Evolutionary conservation across 2,113 vertebrate species (phyloP), one percentile per base, ranked within the genome.

Genomic region (Albula glossodonta): DNA sequence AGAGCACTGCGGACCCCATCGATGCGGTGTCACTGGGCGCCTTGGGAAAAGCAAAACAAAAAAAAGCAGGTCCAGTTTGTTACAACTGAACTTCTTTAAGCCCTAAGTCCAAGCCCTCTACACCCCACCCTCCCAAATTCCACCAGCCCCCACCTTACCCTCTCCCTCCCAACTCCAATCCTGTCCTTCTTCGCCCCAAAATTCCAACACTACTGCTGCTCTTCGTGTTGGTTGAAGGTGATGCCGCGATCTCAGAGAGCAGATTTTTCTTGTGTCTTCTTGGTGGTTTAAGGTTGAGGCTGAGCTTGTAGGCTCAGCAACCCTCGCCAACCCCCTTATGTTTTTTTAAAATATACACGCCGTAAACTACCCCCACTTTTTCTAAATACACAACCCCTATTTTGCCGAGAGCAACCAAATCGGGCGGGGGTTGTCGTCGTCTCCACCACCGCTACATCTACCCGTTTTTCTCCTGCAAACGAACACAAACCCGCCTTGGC

Each of bases 401-500:
- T 93, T 93, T 93, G 96, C 94, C 94, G 93, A 95, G 80, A 86
- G 48, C 50, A 86, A 94, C 91, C 91, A 91, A 92, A 91, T 94
- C 89, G 94, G 95, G 93, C 15, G 19, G 86, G 87, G 82, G 83
- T 83, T 89, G 84, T 88, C 88, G 84, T 92, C 82, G 88, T 92
- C 87, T 92, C 95, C 95, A 93, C 95, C 95, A 93, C 91, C 90
- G 94, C 95, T 96, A 95, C 94, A 95, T 96, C 96, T 96, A 97
- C 96, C 96, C 96, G 96, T 94, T 94, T 41, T 91, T 89, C 89
- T 91, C 93, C 94, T 94, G 94, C 93, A 94, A 95, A 94, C 93
- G 87, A 95, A 94, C 94, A 95, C 90, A 91, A 94, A 97, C 96
- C 95, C 89, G 96, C 90, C 92, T 92, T 98, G 97, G 96, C 96